Conservation (phyloP, 1,140 invertebrate genomes). For the Laupala kohalensis region DNA sequence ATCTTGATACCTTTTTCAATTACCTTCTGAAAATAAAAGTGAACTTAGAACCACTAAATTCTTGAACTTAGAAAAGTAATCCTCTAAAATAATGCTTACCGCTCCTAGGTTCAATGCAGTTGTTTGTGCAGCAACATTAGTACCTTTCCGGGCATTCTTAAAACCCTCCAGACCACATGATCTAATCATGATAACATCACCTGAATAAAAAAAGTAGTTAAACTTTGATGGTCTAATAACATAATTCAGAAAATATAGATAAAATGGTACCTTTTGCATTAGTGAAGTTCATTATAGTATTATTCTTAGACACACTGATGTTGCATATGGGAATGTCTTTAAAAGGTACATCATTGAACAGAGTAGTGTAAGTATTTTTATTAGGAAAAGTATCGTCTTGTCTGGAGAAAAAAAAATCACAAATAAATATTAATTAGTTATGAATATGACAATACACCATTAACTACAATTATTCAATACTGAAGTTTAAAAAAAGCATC, state of each 20-base stretch:
- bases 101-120: conserved; percentile 64
- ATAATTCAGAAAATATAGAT: not conserved
- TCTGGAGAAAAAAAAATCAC: conserved; percentile 34
- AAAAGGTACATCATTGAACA: conserved; percentile 68
- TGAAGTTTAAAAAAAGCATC: too few species aligned
- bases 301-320: conserved; percentile 69
- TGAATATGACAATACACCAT: too few species aligned
- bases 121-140: conserved; percentile 89
- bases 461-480: too few species aligned
- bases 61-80: not conserved
- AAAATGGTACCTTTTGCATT: conserved; percentile 44
- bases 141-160: conserved; percentile 88
- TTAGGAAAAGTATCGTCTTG: conserved; percentile 60
- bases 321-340: conserved; percentile 69
- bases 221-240: not conserved
- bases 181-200: conserved; percentile 40
- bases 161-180: conserved; percentile 85
- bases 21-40: conserved; percentile 46
- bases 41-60: conserved; percentile 14
- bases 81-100: conserved; percentile 28
- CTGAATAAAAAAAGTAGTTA: conserved; percentile 26
- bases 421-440: too few species aligned
- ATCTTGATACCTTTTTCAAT: conserved; percentile 56
- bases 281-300: conserved; percentile 68
- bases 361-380: conserved; percentile 46